Evolutionary conservation across 2,888 invertebrate genomes (phyloP), one percentile per base, ranked within the genome.

Genomic region (Diabrotica balteata): DNA sequence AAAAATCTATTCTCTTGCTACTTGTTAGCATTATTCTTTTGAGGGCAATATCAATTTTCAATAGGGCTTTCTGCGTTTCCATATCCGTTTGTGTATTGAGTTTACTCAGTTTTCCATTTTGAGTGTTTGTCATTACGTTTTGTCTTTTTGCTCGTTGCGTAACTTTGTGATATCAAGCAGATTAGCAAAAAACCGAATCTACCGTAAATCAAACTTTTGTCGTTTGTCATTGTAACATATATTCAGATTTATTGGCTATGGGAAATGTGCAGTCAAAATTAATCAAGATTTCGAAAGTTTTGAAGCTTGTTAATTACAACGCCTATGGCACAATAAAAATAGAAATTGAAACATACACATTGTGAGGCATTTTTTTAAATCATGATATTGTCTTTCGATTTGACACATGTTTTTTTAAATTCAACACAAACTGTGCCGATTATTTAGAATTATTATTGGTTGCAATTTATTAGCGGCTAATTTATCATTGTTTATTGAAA

Each of bases 171-270:
- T 58, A 52, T 52, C 55, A 49, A 63, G 47, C 43, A 67, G 66
- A 57, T 67, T 62, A 62, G 52, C 62, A 49, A 55, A 45, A 63
- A 49, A 50, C 10, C 49, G 42, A 67, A 67, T 67, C 62, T 58
- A 47, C 60, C 51, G 61, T 67, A 62, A 51, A 62, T 67, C 66
- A 67, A 62, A 66, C 52, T 63, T 51, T 52, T 62, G 42, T 51
- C 57, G 54, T 61, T 50, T 47, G 42, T 66, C 55, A 54, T 43
- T 61, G 10, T 55, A 11, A n/a, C 9, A 2, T 54, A 52, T 57
- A 47, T 46, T 47, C 62, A 32, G 52, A 67, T 58, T 53, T 62
- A 62, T 52, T 8, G 52, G 44, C 32, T 43, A 7, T n/a, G 10
- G 8, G 7, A 43, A 54, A 32, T 32, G 32, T 32, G 32, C 32